Evolutionary conservation across 2,888 invertebrate species (phyloP).

Genomic region (Brachyopa scutellaris): DNA sequence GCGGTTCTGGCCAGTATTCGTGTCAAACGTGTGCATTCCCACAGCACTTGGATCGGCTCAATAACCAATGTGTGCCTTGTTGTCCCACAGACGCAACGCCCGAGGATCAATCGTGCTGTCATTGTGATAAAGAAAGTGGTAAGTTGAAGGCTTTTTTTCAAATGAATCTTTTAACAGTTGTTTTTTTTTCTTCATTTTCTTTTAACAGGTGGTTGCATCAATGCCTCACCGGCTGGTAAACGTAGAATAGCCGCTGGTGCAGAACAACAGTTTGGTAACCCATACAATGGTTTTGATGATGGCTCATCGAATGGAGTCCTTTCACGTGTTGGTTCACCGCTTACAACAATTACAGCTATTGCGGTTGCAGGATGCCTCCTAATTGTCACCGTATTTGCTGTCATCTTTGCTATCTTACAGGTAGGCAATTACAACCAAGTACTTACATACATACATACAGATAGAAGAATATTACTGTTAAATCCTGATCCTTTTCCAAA

Average conservation of each 20-base stretch:
- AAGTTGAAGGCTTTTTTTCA: conserved; percentile 50
- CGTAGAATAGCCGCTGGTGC: conserved; percentile 86
- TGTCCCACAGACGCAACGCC: conserved; percentile 84
- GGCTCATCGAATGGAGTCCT: conserved; percentile 76
- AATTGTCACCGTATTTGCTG: conserved; percentile 87
- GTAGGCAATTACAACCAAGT: conserved; percentile 82
- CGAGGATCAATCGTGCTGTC: conserved; percentile 85
- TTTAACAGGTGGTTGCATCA: conserved; percentile 86
- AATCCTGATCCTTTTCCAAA: background rate
- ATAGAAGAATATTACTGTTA: background rate
- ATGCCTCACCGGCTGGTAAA: conserved; percentile 88
- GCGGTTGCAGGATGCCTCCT: conserved; percentile 87
- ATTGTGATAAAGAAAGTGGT: conserved; percentile 88
- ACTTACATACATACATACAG: background rate
- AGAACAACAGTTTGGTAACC: conserved; percentile 78
- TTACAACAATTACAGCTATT: conserved; percentile 86
- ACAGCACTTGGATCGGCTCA: conserved; percentile 86
- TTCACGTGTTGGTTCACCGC: conserved; percentile 81
- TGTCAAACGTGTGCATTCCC: conserved; percentile 87
- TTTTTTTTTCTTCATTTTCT: background rate
- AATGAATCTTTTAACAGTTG: background rate
- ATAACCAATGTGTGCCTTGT: conserved; percentile 90
- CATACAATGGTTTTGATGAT: conserved; percentile 74
- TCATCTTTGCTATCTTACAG: conserved; percentile 88
- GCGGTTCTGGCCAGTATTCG: conserved; percentile 87